Evolutionary conservation across 2,797 vertebrate genomes (phyloP), one percentile per base, ranked within the genome.

Genomic region (Arctocebus calabarensis): DNA sequence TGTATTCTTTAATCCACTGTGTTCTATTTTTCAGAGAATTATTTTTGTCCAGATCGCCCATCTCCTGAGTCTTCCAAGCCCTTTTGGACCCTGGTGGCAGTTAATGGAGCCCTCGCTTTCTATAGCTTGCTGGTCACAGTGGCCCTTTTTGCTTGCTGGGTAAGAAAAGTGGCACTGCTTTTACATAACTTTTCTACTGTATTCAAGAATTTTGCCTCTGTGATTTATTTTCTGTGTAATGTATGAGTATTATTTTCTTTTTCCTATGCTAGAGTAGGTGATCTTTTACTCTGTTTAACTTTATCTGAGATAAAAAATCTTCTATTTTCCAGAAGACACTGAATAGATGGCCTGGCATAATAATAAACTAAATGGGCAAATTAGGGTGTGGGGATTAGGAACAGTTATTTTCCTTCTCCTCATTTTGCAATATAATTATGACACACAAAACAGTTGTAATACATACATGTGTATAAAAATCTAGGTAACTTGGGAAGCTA

Each of bases 111-210:
- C 96, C 96, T 98, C 90, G 68, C 83, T 94, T 94, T 98, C 94
- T 99, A 99, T 94, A 98, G 98, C 68, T 86, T 97, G 61, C n/a
- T 98, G 78, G 88, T 98, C 82, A 98, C 98, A 1, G 73, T 97
- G 95, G 73, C 82, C 96, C 97, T 98, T 94, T 83, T 64, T 96
- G 93, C 84, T 94, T 97, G 95, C 91, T 98, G 98, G 98, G 98
- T 99, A 98, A 99, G 98, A 97, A 96, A 98, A 75, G 9, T 85
- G 73, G 77, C 0, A 89, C 83, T 90, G 88, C 14, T 83, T 95
- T 96, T 77, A 37, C 9, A 57, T 82, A 79, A 93, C 45, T 66
- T 96, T 90, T 74, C 75, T 52, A 88, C 3, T 59, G 48, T 83
- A 88, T 73, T 71, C 19, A 92, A 92, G 45, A 94, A 52, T 83